Conservation (phyloP, 2,888 invertebrate species). For the Eupithecia vulgata region DNA sequence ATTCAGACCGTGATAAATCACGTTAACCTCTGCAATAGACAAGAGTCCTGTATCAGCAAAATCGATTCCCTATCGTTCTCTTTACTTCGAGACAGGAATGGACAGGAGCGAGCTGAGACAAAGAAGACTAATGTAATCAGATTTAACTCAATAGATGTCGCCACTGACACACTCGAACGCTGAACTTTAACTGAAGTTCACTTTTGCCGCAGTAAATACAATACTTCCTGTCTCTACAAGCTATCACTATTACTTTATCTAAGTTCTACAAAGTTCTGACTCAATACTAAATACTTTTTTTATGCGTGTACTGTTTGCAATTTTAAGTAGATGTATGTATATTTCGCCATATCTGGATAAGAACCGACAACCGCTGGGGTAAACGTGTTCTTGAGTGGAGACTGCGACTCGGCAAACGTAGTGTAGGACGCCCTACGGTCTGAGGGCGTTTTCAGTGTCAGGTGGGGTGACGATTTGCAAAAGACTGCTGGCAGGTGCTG, state of each 20-base stretch:
- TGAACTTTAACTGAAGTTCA: neutral
- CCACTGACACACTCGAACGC: neutral
- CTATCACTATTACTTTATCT: neutral
- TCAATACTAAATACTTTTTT: neutral
- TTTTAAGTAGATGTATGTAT: neutral
- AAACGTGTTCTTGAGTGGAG: too few species aligned
- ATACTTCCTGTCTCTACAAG: neutral
- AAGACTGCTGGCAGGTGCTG: too few species aligned
- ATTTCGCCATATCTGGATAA: too few species aligned
- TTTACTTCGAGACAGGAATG: neutral
- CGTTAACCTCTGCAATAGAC: neutral
- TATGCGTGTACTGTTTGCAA: neutral
- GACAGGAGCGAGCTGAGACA: slow-evolving; percentile 2
- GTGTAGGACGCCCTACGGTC: too few species aligned
- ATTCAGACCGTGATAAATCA: neutral
- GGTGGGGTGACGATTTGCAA: too few species aligned
- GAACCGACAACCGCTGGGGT: too few species aligned
- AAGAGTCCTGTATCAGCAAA: neutral
- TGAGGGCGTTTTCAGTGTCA: too few species aligned
- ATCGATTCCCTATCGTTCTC: slow-evolving; percentile 1
- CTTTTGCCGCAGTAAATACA: neutral
- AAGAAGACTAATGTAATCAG: neutral
- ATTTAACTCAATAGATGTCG: neutral
- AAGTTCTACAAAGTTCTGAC: neutral
- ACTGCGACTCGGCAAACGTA: too few species aligned